Base-by-base conservation (phyloP, 2,113 vertebrate species). In the Hypomesus transpacificus region DNA sequence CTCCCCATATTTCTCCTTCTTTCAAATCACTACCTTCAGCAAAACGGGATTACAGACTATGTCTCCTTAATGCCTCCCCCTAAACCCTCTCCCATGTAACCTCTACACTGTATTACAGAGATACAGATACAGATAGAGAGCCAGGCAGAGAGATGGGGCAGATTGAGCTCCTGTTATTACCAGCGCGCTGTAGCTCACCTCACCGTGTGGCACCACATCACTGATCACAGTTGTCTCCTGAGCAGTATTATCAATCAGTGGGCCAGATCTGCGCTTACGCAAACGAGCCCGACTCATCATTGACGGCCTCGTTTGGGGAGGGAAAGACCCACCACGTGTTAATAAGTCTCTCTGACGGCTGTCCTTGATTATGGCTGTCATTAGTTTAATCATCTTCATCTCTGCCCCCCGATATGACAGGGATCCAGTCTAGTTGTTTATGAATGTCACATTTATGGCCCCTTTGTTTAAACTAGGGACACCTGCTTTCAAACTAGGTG, bases 321-420 rank as follows among this genome's bases (percentile, higher is more conserved):
- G 86, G 84, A 84, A 89, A 77, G 39, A 13, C 69, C 66, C 88
- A 83, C 85, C 86, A 80, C 80, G 85, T 84, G 80, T 84, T 89
- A 89, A 88, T 89, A 90, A 89, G 86, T 91, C 85, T 89, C 87
- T 86, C 78, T 84, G 84, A 86, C 88, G 89, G 88, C 84, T 87
- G 86, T 77, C 76, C 82, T 82, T 87, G 85, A 89, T 90, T 90
- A 90, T 89, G 80, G 77, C 83, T 68, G 81, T 87, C 87, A 89
- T 91, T 89, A 89, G 82, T 90, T 88, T 87, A 91, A 91, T 91
- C 87, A 90, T 89, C 86, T 89, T 72, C 80, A 83, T 75, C 84
- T 85, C 84, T 77, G 76, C 85, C 84, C 82, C 82, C 80, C 54
- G 78, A 85, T 85, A 85, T 82, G 79, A 81, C 82, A 57, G 81